Conservation (phyloP, 2,888 invertebrate genomes). For the Epirrhoe alternata region DNA sequence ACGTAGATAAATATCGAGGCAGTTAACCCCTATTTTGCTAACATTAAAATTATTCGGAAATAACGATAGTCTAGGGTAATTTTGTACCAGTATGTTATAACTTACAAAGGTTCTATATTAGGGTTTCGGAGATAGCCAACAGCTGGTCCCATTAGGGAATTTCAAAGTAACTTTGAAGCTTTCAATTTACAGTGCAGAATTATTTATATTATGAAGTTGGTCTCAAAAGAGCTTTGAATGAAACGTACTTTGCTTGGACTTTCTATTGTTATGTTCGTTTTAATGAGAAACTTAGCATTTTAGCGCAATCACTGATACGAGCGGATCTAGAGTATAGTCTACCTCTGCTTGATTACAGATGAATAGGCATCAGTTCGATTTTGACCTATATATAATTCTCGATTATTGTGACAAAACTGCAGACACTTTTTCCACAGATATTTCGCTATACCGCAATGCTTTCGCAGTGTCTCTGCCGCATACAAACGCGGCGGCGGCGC, state of each 20-base stretch:
- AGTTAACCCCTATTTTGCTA: constrained; percentile 25
- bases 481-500: too few species aligned
- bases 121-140: not conserved
- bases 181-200: constrained; percentile 8
- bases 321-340: too few species aligned
- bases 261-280: not conserved
- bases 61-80: constrained; percentile 11
- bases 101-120: constrained; percentile 2
- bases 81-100: constrained; percentile 9
- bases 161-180: constrained; percentile 8
- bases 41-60: constrained; percentile 24
- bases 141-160: constrained; percentile 4
- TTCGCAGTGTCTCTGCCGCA: too few species aligned
- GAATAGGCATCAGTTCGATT: too few species aligned
- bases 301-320: too few species aligned
- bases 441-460: too few species aligned
- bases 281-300: too few species aligned
- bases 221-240: not conserved
- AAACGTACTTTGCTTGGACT: constrained; percentile 8
- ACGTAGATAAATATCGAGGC: constrained; percentile 22
- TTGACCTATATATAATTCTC: too few species aligned
- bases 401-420: too few species aligned
- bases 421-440: too few species aligned
- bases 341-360: too few species aligned
- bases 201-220: not conserved